Conservation (phyloP, 2,797 vertebrate species). For the Arremon aurantiirostris region DNA sequence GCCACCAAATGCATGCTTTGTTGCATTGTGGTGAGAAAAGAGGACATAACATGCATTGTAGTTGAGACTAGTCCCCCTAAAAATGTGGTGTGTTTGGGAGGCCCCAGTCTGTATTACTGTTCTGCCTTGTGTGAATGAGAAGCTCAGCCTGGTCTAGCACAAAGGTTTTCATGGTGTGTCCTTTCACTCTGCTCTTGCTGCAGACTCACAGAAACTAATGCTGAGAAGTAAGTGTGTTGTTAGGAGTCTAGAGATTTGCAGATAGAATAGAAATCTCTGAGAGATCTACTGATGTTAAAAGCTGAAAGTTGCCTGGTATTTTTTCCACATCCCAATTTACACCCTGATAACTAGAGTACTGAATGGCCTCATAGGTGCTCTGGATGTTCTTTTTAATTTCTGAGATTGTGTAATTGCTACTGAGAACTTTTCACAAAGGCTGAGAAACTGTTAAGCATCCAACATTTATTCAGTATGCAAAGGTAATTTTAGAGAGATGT, state of each 20-base stretch:
- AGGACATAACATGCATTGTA: not conserved
- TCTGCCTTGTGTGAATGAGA: not conserved
- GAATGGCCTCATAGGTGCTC: not conserved
- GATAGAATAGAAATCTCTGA: not conserved
- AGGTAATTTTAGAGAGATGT: not conserved
- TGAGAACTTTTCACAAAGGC: not conserved
- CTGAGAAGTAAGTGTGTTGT: not conserved
- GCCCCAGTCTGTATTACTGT: not conserved
- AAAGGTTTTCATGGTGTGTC: not conserved
- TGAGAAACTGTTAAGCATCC: not conserved
- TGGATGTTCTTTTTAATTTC: not conserved
- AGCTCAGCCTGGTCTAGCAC: not conserved
- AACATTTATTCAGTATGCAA: not conserved
- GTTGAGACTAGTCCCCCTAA: not conserved
- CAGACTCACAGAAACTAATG: not conserved
- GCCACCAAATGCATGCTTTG: not conserved
- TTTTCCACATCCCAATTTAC: not conserved
- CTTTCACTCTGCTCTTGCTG: not conserved
- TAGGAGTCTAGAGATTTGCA: not conserved
- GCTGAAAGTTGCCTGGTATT: fast-evolving
- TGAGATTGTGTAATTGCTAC: not conserved
- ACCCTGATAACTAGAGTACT: not conserved
- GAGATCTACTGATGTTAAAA: not conserved
- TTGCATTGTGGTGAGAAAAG: not conserved
- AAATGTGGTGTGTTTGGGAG: not conserved